phyloP scores from a whole-genome alignment of 2,797 vertebrate genomes.

The Melopsittacus undulatus region DNA sequence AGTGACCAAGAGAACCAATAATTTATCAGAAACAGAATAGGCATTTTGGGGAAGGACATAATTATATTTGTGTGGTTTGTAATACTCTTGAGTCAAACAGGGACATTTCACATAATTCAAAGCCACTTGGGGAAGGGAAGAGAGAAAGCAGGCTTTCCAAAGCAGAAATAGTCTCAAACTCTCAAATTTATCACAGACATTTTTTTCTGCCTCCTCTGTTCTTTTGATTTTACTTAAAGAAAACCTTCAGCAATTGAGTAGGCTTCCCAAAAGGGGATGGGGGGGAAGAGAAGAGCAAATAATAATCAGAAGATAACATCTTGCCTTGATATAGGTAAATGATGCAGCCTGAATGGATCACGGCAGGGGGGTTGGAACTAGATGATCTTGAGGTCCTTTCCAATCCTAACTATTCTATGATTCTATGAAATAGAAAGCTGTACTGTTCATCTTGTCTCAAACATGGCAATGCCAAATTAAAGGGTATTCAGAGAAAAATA shows the following conservation, averaged over 20 bases:
- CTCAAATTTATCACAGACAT: not conserved
- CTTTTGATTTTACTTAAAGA: not conserved
- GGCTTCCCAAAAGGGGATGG: not conserved
- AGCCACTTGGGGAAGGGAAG: not conserved
- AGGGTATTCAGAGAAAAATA: not conserved
- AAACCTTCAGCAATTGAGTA: not conserved
- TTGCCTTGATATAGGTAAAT: not conserved
- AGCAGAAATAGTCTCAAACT: not conserved
- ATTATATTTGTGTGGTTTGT: not conserved
- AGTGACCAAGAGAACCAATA: not conserved
- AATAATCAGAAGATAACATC: not conserved
- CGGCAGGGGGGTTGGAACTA: no score
- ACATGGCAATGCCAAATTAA: not conserved
- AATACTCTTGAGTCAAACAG: not conserved
- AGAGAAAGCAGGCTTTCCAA: not conserved
- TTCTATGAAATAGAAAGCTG: not conserved
- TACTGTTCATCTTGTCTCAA: not conserved
- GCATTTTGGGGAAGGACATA: not conserved
- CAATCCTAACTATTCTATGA: no score
- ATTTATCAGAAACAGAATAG: not conserved
- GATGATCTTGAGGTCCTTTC: no score
- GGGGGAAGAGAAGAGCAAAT: fast-evolving
- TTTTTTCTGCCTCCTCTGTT: not conserved
- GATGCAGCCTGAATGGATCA: not conserved
- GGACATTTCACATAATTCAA: not conserved